Evolutionary conservation across 2,888 invertebrate species (phyloP).

Genomic region (Watsonalla cultraria): DNA sequence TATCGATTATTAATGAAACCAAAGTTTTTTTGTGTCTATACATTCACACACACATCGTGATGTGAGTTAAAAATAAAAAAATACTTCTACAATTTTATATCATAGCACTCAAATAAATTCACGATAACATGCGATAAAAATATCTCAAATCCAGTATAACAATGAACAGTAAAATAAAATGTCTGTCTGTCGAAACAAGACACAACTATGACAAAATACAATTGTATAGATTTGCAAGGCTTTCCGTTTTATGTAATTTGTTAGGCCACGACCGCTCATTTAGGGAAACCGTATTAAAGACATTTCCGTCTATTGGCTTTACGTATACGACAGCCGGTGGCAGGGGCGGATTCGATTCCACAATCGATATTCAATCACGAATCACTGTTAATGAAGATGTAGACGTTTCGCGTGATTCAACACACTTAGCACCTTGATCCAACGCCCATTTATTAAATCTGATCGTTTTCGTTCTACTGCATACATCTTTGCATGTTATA

Average conservation of each 20-base stretch:
- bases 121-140: too few relatives aligned
- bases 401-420: neutral
- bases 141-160: too few relatives aligned
- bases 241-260: neutral
- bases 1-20: too few relatives aligned
- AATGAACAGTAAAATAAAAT: too few relatives aligned
- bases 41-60: too few relatives aligned
- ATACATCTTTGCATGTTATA: conserved; percentile 6
- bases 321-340: conserved; percentile 6
- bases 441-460: neutral
- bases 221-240: neutral
- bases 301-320: conserved; percentile 10
- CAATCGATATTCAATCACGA: conserved; percentile 8
- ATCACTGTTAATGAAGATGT: neutral
- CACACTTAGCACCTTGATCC: neutral
- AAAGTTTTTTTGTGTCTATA: too few relatives aligned
- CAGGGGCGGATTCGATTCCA: neutral
- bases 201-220: too few relatives aligned
- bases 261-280: neutral
- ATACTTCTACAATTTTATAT: too few relatives aligned
- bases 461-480: neutral
- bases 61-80: too few relatives aligned
- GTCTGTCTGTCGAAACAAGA: too few relatives aligned
- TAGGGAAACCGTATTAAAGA: conserved; percentile 10
- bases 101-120: too few relatives aligned